Conservation (phyloP, 2,888 invertebrate species). For the Eumerus sabulonum region DNA sequence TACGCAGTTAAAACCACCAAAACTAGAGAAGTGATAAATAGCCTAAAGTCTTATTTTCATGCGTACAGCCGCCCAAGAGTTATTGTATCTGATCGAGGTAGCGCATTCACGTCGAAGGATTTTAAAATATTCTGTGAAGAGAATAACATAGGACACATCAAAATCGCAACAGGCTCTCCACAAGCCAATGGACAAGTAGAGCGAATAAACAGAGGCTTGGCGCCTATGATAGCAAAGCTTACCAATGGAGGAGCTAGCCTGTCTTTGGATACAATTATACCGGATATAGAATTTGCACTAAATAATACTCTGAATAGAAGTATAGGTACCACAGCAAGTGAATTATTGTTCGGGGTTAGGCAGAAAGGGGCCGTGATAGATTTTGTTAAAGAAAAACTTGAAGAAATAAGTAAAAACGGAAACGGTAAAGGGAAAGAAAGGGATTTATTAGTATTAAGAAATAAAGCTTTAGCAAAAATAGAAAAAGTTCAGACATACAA, state of each 20-base stretch:
- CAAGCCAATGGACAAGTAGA: constrained; percentile 12
- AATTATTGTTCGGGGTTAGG: constrained; percentile 11
- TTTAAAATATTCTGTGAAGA: constrained; percentile 5
- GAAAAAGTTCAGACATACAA: background rate
- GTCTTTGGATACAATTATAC: constrained; percentile 5
- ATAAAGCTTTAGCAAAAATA: background rate
- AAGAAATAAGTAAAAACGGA: background rate
- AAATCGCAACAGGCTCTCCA: constrained; percentile 5
- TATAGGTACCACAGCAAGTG: constrained; percentile 15
- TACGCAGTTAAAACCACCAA: constrained; percentile 16
- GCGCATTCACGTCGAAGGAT: constrained; percentile 22
- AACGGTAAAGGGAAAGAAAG: background rate
- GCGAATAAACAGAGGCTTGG: background rate
- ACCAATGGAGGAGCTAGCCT: background rate
- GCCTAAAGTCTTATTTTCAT: constrained; percentile 7
- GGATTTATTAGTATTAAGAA: background rate
- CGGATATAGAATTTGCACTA: constrained; percentile 10
- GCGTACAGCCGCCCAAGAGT: constrained; percentile 13
- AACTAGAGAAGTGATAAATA: constrained; percentile 8
- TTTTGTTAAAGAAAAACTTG: constrained; percentile 3
- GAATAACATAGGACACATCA: constrained; percentile 5
- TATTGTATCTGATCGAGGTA: constrained; percentile 17
- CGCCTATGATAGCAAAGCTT: background rate
- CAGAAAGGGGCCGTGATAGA: constrained; percentile 12
- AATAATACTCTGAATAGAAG: constrained; percentile 16